Conservation (phyloP, 2,113 vertebrate species). For the Lepus americanus region DNA sequence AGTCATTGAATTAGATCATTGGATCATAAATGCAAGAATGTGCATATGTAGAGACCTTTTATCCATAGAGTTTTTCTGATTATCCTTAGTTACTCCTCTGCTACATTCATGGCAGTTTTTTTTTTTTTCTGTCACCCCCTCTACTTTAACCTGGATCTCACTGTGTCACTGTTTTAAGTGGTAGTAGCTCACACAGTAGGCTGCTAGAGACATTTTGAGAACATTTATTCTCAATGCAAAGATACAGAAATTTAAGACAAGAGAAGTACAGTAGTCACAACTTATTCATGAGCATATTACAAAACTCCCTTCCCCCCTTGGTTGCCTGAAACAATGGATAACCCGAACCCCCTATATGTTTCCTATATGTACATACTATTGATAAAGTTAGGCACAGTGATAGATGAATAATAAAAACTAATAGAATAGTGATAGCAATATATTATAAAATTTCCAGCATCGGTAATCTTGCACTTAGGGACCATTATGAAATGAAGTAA, state of each 20-base stretch:
- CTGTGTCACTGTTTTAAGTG: background rate
- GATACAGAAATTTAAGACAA: background rate
- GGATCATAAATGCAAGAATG: background rate
- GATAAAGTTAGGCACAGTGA: background rate
- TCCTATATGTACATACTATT: background rate
- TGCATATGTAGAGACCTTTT: background rate
- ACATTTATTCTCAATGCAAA: conserved; percentile 14
- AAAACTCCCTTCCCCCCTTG: background rate
- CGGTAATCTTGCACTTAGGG: background rate
- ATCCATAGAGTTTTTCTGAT: background rate
- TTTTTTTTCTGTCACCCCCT: background rate
- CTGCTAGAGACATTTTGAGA: background rate
- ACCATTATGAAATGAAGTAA: background rate
- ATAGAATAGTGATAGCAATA: background rate
- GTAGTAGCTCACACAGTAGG: background rate
- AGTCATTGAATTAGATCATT: conserved; percentile 1
- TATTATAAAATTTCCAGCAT: background rate
- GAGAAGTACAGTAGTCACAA: background rate
- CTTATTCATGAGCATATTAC: background rate
- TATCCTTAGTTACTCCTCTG: background rate
- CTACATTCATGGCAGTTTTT: background rate
- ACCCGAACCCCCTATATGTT: background rate
- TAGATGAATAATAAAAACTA: background rate
- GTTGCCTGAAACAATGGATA: background rate
- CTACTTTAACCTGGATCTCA: background rate